Evolutionary conservation across 2,888 invertebrate genomes (phyloP).

Genomic region (Tenthredo scrophulariae): DNA sequence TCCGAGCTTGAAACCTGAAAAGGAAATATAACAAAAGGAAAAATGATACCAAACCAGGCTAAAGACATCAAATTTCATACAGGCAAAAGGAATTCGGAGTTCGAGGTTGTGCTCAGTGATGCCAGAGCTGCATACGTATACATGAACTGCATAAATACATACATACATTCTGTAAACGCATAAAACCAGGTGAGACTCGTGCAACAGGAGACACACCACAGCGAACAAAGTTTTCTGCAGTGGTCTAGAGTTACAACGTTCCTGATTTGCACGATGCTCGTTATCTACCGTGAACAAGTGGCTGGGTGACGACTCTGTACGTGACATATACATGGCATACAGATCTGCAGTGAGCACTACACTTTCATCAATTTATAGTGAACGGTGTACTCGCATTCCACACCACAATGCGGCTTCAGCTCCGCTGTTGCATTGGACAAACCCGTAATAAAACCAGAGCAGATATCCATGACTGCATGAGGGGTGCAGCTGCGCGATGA

Average conservation of each 20-base stretch:
- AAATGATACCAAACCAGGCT: background rate
- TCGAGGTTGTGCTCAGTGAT: background rate
- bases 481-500: conserved; percentile 23
- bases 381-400: background rate
- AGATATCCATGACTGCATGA: conserved; percentile 20
- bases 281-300: conserved; percentile 27
- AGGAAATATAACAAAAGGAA: background rate
- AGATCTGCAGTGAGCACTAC: conserved; percentile 4
- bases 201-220: conserved; percentile 40
- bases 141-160: background rate
- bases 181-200: conserved; percentile 25
- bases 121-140: background rate
- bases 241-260: conserved; percentile 34
- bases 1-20: background rate
- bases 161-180: background rate
- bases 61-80: background rate
- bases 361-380: conserved; percentile 16
- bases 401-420: background rate
- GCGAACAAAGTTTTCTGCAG: conserved; percentile 18
- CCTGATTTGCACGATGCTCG: conserved; percentile 17
- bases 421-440: conserved; percentile 7
- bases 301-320: conserved; percentile 6
- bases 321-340: background rate
- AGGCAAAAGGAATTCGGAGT: background rate
- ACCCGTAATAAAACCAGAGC: conserved; percentile 30